Conservation (phyloP, 2,113 vertebrate genomes). For the Ochotona princeps region DNA sequence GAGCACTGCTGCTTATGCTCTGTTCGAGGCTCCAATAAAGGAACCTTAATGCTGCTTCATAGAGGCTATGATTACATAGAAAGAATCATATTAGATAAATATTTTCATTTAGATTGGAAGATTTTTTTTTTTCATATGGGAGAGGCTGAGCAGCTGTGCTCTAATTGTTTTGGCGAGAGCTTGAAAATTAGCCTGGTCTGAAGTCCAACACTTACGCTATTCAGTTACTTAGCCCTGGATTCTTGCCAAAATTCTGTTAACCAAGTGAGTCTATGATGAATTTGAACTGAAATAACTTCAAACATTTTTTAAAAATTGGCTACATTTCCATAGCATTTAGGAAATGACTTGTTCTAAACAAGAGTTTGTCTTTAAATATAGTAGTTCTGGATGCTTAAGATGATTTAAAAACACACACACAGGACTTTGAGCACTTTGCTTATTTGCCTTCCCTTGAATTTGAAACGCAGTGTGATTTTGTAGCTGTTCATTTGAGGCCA, state of each 20-base stretch:
- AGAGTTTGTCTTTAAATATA: slow-evolving; percentile 17
- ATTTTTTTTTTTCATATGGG: slow-evolving; percentile 50
- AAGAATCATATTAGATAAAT: slow-evolving; percentile 23
- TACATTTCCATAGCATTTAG: slow-evolving; percentile 34
- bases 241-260: slow-evolving; percentile 45
- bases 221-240: slow-evolving; percentile 39
- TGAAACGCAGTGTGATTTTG: neutral
- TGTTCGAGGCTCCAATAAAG: neutral
- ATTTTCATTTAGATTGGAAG: slow-evolving; percentile 60
- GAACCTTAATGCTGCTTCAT: slow-evolving; percentile 39
- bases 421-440: neutral
- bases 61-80: slow-evolving; percentile 2
- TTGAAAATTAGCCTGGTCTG: slow-evolving; percentile 50
- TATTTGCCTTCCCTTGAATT: slow-evolving; percentile 38
- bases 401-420: neutral
- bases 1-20: slow-evolving; percentile 16
- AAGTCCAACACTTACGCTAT: neutral
- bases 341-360: slow-evolving; percentile 43
- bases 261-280: neutral
- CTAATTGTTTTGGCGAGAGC: slow-evolving; percentile 68
- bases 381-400: slow-evolving; percentile 33
- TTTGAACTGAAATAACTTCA: slow-evolving; percentile 62
- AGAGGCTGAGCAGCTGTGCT: slow-evolving; percentile 46
- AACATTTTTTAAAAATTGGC: slow-evolving; percentile 9
- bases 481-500: slow-evolving; percentile 34